Evolutionary conservation across 2,113 vertebrate genomes (phyloP).

Genomic region (Montifringilla adamsi): DNA sequence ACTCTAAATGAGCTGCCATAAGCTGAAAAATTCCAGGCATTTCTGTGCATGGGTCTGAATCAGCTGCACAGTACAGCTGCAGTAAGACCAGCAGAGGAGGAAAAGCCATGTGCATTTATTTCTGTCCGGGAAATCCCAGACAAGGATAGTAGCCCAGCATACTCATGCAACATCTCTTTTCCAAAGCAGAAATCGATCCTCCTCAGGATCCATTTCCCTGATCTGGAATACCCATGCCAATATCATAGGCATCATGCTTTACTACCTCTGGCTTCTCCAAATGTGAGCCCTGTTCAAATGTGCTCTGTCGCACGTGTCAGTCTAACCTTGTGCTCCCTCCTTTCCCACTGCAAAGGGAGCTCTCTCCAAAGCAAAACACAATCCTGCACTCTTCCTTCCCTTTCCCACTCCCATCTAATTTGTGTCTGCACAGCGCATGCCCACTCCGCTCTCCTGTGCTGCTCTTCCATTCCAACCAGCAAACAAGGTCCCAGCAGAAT

Average conservation of each 20-base stretch:
- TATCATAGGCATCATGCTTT: not conserved
- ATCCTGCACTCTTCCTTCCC: accelerated
- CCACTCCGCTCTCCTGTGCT: not conserved
- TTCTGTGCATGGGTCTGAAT: not conserved
- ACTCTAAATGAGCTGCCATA: not conserved
- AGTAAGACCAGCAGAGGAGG: not conserved
- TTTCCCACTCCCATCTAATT: not conserved
- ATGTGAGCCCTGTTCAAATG: not conserved
- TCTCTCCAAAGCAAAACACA: not conserved
- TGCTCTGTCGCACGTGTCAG: accelerated
- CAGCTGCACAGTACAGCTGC: not conserved
- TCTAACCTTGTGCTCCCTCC: not conserved
- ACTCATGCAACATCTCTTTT: not conserved
- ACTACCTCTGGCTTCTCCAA: not conserved
- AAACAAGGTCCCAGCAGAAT: accelerated
- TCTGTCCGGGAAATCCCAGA: not conserved
- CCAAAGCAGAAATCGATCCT: not conserved
- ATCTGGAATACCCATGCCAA: not conserved
- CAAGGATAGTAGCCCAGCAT: not conserved
- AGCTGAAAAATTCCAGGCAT: not conserved
- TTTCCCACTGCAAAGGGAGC: not conserved
- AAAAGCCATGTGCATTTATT: not conserved
- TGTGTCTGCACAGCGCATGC: accelerated
- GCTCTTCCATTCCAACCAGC: accelerated
- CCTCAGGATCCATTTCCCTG: not conserved